Evolutionary conservation across 1,140 invertebrate species (phyloP), one percentile per base, ranked within the genome.

Genomic region (Microplitis demolitor): DNA sequence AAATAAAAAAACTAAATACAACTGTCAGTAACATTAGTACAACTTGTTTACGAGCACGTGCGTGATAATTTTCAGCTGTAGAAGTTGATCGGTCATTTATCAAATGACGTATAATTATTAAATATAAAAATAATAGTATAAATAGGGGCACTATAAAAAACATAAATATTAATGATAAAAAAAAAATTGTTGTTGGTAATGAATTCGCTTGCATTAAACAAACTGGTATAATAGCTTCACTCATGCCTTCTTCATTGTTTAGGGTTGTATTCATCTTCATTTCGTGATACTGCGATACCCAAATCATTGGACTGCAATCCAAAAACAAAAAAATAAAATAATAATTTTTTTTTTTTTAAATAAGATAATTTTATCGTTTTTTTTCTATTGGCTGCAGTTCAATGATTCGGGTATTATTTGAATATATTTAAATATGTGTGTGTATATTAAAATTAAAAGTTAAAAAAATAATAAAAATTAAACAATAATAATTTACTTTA

Each of bases 1-100:
- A 97, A 4, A 96, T 79, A 85, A 97, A 97, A 82, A 97, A 97
- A 75, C 93, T 91, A 35, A 93, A 83, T 1, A 97, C 93, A 4
- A 97, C 94, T 0, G 93, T 92, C 34, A 93, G 91, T 16, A 97
- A 87, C 94, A 96, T 97, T 58, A 93, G 79, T 4, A 94, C 91
- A 2, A 93, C 93, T 87, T 94, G 93, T 76, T 88, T 89, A 71
- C 92, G 88, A 0, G 91, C 91, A 77, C 90, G 85, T 3, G 88
- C 86, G 6, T 90, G 90, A 78, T 91, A 90, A 31, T 88, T 88
- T 76, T 92, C 90, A 35, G 63, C 89, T 88, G 76, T 89, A 89
- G 78, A 90, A 90, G 76, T 89, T 89, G 53, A 91, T 84, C 71
- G 88, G 90, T 91, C 90, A 9, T 88, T 89, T 74, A 92, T 91